Evolutionary conservation across 2,888 invertebrate genomes (phyloP).

Genomic region (Lasius fuliginosus): DNA sequence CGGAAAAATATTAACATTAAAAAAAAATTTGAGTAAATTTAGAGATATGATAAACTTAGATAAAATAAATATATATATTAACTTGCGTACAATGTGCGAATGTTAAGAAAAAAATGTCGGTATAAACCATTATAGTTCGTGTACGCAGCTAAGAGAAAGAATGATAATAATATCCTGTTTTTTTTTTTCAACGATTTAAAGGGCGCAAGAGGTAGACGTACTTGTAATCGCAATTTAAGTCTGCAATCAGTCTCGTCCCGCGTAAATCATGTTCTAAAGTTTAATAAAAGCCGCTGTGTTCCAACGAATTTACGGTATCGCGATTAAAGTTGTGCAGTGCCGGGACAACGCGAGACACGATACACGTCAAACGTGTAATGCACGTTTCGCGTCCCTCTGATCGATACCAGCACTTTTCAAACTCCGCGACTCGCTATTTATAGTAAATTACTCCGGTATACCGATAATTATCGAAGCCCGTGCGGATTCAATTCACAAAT

Average conservation of each 20-base stretch:
- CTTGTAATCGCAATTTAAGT: conserved; percentile 15
- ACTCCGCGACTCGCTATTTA: conserved; percentile 42
- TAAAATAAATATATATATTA: neutral
- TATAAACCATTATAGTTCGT: neutral
- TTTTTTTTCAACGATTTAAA: conserved; percentile 17
- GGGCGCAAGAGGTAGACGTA: neutral
- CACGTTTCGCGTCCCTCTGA: conserved; percentile 41
- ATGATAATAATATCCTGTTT: neutral
- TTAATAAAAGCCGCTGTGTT: conserved; percentile 42
- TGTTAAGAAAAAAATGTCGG: neutral
- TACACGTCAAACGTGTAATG: conserved; percentile 35
- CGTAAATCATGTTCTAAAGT: conserved; percentile 47
- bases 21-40: neutral
- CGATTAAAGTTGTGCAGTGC: conserved; percentile 36
- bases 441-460: conserved; percentile 41
- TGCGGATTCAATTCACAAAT: conserved; percentile 44
- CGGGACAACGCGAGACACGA: conserved; percentile 41
- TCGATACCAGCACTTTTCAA: conserved; percentile 48
- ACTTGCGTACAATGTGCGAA: neutral
- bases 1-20: neutral
- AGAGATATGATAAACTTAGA: neutral
- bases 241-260: conserved; percentile 36
- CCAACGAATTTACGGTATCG: conserved; percentile 48
- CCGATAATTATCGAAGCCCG: conserved; percentile 50
- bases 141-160: neutral